A percentile compares a stretch with the other conserved stretches of the same genome.
Evolutionary conservation across 2,888 invertebrate genomes (phyloP).

Genomic region (Acrobasis repandana): DNA sequence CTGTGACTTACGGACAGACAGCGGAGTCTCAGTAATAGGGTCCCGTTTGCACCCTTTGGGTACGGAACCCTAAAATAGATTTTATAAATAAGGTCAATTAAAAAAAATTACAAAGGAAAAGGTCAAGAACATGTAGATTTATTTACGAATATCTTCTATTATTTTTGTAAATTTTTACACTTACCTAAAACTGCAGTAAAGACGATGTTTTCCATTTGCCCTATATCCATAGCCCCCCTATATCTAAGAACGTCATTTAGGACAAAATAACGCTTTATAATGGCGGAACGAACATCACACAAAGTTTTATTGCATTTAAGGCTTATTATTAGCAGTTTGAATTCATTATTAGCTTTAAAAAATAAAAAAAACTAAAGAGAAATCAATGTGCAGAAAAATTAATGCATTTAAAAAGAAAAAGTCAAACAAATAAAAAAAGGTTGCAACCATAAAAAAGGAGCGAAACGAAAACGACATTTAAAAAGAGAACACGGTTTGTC

Average conservation of each 20-base stretch:
- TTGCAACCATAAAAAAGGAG: constrained; percentile 20
- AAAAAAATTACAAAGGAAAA: too few species aligned
- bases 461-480: constrained; percentile 30
- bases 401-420: constrained; percentile 15
- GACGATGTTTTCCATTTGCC: constrained; percentile 27
- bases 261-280: constrained; percentile 60
- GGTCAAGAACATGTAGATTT: too few species aligned
- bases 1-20: too few species aligned
- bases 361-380: constrained; percentile 12
- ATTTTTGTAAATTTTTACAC: not conserved
- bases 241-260: constrained; percentile 53
- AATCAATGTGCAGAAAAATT: not conserved
- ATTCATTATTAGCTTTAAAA: constrained; percentile 5
- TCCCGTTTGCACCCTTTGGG: too few species aligned
- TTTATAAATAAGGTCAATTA: too few species aligned
- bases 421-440: constrained; percentile 7
- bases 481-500: constrained; percentile 45
- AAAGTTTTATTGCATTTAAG: constrained; percentile 54
- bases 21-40: too few species aligned
- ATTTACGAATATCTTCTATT: too few species aligned
- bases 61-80: too few species aligned
- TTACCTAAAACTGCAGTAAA: constrained; percentile 5
- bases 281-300: constrained; percentile 50
- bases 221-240: constrained; percentile 32
- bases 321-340: constrained; percentile 30